Evolutionary conservation across 2,888 invertebrate genomes (phyloP), one percentile per base, ranked within the genome.

Genomic region (Tupiocoris notatus): DNA sequence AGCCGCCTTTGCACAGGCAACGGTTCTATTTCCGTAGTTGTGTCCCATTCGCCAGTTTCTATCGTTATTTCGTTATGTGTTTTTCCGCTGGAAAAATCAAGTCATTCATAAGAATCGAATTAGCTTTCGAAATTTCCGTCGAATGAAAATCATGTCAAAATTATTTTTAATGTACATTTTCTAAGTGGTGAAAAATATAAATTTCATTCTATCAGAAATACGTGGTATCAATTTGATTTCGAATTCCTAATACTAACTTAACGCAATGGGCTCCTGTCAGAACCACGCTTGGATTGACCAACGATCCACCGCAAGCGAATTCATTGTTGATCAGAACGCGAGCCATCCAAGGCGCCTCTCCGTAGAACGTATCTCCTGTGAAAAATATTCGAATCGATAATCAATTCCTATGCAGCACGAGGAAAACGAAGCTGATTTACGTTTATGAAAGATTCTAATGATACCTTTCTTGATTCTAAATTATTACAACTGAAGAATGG

Each of bases 21-120:
- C 0, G 89, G 89, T 80, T 93, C 92, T 56, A 84, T 86, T 1
- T 87, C 88, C 3, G 86, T 87, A 22, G 87, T 86, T 0, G 89
- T 90, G 82, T 93, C 89, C 91, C 92, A 92, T 82, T 92, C 92
- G 0, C 93, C 93, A 0, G 92, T 83, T 24, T 92, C 88, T 0
- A 91, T 88, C 83, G 57, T 23, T 20, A 78, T 22, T 9, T 76
- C 74, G 18, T 62, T 64, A 20, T 20, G 25, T 1, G 17, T 6
- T 20, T 39, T 18, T 3, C 73, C 73, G 16, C 73, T 73, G 74
- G 17, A 57, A 20, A 65, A 17, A 6, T 65, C 1, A 23, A 3
- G 1, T 1, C 1, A 23, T 7, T 7, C 21, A 25, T 7, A 18
- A 22, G 12, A 22, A 65, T 39, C 9, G 20, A 25, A 16, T 20